These are phyloP conservation scores for Pseudomyrmex cubaensis DNA, from an alignment of 1,140 invertebrate genomes.

Conservation along the genomic window DNA sequence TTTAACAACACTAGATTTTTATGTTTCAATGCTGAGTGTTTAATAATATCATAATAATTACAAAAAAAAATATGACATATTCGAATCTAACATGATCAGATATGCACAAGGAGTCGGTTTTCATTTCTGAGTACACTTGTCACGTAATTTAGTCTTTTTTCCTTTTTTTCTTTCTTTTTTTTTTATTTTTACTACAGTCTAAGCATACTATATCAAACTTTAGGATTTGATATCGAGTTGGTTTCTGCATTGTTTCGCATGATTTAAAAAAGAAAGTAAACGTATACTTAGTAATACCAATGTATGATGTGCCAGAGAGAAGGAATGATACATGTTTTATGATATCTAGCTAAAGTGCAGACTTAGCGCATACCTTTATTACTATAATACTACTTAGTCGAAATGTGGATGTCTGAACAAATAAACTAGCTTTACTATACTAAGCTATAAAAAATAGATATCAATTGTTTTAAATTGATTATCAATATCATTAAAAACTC, in stretches of 20 bases:
- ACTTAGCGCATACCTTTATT: conserved; percentile 86
- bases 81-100: conserved; percentile 73
- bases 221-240: conserved; percentile 76
- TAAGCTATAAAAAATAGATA: conserved; percentile 84
- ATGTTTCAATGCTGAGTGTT: conserved; percentile 81
- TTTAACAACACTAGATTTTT: conserved; percentile 81
- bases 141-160: conserved; percentile 75
- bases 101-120: conserved; percentile 75
- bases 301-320: conserved; percentile 85
- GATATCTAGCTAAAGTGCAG: conserved; percentile 85
- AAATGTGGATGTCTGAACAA: conserved; percentile 86
- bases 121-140: conserved; percentile 74
- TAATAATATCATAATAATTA: conserved; percentile 76
- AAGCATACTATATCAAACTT: conserved; percentile 78
- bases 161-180: background rate
- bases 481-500: conserved; percentile 68
- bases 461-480: conserved; percentile 79
- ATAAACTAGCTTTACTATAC: conserved; percentile 86
- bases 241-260: conserved; percentile 80
- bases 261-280: conserved; percentile 83
- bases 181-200: conserved; percentile 74
- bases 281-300: conserved; percentile 85
- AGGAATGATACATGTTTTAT: conserved; percentile 85
- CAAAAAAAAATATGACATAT: conserved; percentile 73
- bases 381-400: conserved; percentile 86